Conservation (phyloP, 2,888 invertebrate species). For the Cecidostiba fungosa region DNA sequence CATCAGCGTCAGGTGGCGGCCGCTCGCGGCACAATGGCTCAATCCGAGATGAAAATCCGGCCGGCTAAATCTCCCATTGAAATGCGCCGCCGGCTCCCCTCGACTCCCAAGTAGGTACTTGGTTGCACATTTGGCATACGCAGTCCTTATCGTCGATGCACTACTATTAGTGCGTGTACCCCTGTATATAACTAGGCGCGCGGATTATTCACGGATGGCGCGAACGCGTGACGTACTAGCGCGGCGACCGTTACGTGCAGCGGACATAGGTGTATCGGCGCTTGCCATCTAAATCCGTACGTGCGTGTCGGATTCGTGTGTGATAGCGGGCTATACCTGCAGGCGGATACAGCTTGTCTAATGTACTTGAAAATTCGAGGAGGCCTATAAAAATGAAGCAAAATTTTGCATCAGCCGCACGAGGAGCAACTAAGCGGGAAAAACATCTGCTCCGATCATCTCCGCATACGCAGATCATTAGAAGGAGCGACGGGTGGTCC, state of each 20-base stretch:
- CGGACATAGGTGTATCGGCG: not conserved
- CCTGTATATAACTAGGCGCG: not conserved
- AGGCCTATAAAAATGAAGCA: no score
- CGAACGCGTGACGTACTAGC: slow-evolving; percentile 17
- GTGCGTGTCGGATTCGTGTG: not conserved
- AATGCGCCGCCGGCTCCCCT: slow-evolving; percentile 74
- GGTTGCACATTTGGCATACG: slow-evolving; percentile 79
- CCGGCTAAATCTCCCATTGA: slow-evolving; percentile 77
- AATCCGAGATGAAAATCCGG: slow-evolving; percentile 76
- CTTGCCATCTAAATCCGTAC: slow-evolving; percentile 65
- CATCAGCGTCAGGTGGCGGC: slow-evolving; percentile 75
- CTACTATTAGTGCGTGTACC: not conserved
- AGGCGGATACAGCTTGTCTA: slow-evolving; percentile 53
- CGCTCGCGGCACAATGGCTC: slow-evolving; percentile 74
- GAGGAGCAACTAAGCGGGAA: no score
- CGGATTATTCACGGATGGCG: slow-evolving; percentile 14
- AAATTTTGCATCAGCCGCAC: no score
- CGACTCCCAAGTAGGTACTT: slow-evolving; percentile 78
- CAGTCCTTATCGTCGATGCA: not conserved
- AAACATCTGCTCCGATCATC: slow-evolving; percentile 11
- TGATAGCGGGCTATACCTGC: not conserved
- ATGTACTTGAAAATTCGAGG: slow-evolving; percentile 59
- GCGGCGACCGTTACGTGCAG: slow-evolving; percentile 4
- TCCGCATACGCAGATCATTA: slow-evolving; percentile 10
- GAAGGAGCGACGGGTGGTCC: slow-evolving; percentile 30